Evolutionary conservation across 2,113 vertebrate species (phyloP).

Genomic region (Malurus cyaneus): DNA sequence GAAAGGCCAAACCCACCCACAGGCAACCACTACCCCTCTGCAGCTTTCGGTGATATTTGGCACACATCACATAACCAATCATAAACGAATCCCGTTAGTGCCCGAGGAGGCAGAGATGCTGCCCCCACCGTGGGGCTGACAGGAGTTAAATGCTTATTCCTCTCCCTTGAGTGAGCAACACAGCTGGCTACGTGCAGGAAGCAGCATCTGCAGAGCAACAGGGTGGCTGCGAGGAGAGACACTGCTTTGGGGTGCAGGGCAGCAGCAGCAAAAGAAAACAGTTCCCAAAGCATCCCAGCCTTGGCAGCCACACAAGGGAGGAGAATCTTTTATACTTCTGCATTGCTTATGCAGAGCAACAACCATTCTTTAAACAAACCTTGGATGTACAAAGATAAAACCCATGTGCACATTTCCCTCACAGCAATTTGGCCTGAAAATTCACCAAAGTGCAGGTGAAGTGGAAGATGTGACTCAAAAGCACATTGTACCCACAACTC

Average conservation of each 20-base stretch:
- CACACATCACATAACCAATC: neutral
- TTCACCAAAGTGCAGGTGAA: neutral
- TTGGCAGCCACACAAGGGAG: neutral
- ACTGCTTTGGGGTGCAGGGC: neutral
- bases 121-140: neutral
- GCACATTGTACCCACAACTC: neutral
- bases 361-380: neutral
- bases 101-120: neutral
- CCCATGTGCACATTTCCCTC: neutral
- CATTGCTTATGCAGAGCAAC: neutral
- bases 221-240: neutral
- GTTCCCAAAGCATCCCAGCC: neutral
- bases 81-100: fast-evolving
- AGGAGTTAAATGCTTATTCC: neutral
- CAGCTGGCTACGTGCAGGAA: neutral
- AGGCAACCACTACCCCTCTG: neutral
- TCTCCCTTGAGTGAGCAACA: neutral
- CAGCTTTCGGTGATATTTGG: neutral
- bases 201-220: neutral
- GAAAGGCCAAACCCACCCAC: neutral
- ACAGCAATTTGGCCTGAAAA: neutral
- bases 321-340: neutral
- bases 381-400: neutral
- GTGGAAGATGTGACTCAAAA: neutral
- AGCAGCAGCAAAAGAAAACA: neutral